phyloP scores from a whole-genome alignment of 53 echinoderm and acorn worm genomes.

The Stichopus horrens region DNA sequence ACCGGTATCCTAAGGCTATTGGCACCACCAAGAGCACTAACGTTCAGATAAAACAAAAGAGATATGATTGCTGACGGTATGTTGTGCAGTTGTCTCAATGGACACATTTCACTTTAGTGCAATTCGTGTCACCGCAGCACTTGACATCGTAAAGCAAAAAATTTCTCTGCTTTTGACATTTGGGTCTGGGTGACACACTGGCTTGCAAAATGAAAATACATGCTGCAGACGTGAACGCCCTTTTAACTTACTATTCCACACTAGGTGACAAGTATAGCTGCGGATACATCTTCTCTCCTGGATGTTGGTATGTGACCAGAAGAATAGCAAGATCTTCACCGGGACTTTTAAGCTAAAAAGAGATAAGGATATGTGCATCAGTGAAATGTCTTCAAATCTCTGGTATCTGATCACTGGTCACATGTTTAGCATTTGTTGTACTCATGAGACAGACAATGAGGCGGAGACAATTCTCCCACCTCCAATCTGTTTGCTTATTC shows the following conservation, averaged over 20 bases:
- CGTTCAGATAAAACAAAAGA: neutral
- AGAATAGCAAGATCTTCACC: constrained; percentile 93
- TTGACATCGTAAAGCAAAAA: neutral
- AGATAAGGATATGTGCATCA: neutral
- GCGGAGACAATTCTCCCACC: too few species aligned
- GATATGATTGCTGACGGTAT: neutral
- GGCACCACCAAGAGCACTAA: constrained; percentile 88
- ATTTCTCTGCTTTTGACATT: neutral
- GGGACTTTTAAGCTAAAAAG: constrained; percentile 70
- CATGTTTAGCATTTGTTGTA: neutral
- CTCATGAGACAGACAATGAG: neutral
- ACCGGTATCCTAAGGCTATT: constrained; percentile 76
- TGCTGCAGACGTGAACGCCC: too few species aligned
- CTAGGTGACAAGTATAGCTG: constrained; percentile 95
- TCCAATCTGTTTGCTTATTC: too few species aligned
- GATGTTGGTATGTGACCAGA: constrained; percentile 82
- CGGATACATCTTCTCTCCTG: constrained; percentile 80
- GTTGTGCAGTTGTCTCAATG: too few species aligned
- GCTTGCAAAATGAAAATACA: too few species aligned
- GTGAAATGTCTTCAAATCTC: neutral
- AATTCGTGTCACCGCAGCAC: too few species aligned
- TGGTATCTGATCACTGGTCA: neutral
- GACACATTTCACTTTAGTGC: neutral
- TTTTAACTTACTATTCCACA: constrained; percentile 87
- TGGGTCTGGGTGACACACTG: too few species aligned